These are phyloP conservation scores for Ariolimax columbianus DNA, from an alignment of 2,888 invertebrate species.

Conservation along the genomic window DNA sequence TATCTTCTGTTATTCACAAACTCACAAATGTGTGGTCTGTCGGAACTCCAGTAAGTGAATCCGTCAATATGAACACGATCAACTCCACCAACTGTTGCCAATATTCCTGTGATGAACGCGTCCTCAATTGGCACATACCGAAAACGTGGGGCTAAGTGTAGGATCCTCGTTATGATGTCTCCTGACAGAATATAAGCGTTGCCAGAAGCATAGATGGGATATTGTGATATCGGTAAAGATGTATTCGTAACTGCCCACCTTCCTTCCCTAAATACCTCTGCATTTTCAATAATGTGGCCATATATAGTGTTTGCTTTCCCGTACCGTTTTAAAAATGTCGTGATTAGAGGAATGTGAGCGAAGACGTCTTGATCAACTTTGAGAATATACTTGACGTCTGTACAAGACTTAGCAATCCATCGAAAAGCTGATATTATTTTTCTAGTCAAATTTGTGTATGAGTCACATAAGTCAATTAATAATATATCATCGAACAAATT, in stretches of 20 bases:
- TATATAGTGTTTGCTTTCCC: slow-evolving; percentile 45
- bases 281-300: slow-evolving; percentile 21
- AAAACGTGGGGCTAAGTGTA: slow-evolving; percentile 17
- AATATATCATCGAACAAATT: slow-evolving; percentile 36
- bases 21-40: slow-evolving; percentile 20
- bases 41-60: slow-evolving; percentile 19
- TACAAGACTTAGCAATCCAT: slow-evolving; percentile 11
- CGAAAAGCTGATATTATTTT: slow-evolving; percentile 36
- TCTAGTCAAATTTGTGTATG: slow-evolving; percentile 43
- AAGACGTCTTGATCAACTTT: slow-evolving; percentile 47
- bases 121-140: slow-evolving; percentile 42
- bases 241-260: slow-evolving; percentile 36
- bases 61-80: slow-evolving; percentile 31
- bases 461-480: slow-evolving; percentile 30
- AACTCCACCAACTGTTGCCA: slow-evolving; percentile 33
- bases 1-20: slow-evolving; percentile 37
- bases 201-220: slow-evolving; percentile 42
- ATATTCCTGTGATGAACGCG: slow-evolving; percentile 47
- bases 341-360: slow-evolving; percentile 37
- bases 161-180: neutral
- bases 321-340: slow-evolving; percentile 11
- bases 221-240: slow-evolving; percentile 14
- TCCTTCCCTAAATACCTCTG: slow-evolving; percentile 24
- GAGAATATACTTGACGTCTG: slow-evolving; percentile 22
- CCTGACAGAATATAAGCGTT: slow-evolving; percentile 35